Percentiles rank a stretch among this genome's conserved stretches.
phyloP scores from a whole-genome alignment of 2,888 invertebrate genomes.

The Leucophora obtusa region DNA sequence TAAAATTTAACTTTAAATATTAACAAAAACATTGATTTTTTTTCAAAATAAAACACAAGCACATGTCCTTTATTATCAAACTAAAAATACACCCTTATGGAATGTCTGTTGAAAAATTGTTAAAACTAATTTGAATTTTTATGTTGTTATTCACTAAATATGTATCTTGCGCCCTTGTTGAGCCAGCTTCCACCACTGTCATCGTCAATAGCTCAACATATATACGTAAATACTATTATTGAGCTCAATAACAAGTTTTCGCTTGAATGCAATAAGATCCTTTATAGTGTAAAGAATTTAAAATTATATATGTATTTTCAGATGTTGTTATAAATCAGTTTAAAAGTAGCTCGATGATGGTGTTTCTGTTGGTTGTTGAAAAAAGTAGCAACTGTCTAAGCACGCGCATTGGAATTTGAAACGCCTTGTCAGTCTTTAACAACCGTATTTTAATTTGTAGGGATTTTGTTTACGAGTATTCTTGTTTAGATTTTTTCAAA shows the following conservation, averaged over 20 bases:
- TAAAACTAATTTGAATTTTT: conserved; percentile 60
- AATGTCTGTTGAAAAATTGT: conserved; percentile 58
- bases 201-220: conserved; percentile 35
- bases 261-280: conserved; percentile 56
- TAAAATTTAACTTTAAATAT: conserved; percentile 39
- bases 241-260: conserved; percentile 42
- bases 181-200: conserved; percentile 23
- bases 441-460: conserved; percentile 30
- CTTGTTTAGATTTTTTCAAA: background rate
- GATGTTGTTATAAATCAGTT: conserved; percentile 59
- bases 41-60: conserved; percentile 35
- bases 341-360: conserved; percentile 12
- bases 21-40: conserved; percentile 9
- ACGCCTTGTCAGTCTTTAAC: conserved; percentile 57
- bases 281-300: conserved; percentile 30
- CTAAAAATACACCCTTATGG: conserved; percentile 44
- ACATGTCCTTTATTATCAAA: conserved; percentile 54
- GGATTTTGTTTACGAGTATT: conserved; percentile 14
- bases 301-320: conserved; percentile 34
- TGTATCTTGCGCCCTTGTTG: conserved; percentile 58
- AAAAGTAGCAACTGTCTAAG: conserved; percentile 43
- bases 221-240: conserved; percentile 19
- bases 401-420: conserved; percentile 61
- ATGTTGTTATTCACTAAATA: conserved; percentile 13
- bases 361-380: conserved; percentile 16